phyloP scores from a whole-genome alignment of 2,113 vertebrate species.

The Zapornia atra region DNA sequence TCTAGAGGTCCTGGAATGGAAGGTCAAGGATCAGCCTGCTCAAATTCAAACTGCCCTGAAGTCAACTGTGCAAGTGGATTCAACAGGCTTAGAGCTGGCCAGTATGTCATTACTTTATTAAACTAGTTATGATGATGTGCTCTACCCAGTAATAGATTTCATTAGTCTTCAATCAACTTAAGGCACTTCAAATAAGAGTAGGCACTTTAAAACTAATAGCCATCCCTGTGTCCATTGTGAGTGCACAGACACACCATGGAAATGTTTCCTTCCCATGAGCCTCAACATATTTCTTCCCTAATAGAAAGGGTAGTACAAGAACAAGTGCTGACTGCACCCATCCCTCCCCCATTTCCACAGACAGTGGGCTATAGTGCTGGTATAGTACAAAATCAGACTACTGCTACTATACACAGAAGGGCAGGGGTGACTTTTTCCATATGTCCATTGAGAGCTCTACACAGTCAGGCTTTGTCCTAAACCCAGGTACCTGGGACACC shows the following conservation, averaged over 20 bases:
- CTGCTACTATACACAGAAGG: not conserved
- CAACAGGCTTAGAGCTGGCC: not conserved
- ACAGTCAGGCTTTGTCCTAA: not conserved
- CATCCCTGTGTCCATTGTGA: not conserved
- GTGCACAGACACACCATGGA: not conserved
- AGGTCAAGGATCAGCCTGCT: not conserved
- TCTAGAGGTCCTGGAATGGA: not conserved
- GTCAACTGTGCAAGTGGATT: not conserved
- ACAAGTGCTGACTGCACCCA: not conserved
- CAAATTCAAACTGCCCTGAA: not conserved
- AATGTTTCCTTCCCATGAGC: not conserved
- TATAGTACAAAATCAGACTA: not conserved
- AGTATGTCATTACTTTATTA: not conserved
- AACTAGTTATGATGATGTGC: not conserved
- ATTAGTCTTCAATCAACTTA: slow-evolving; percentile 9
- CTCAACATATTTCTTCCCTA: not conserved
- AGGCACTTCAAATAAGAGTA: not conserved
- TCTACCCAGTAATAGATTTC: slow-evolving; percentile 21
- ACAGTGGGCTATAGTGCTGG: not conserved
- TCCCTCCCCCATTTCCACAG: not conserved
- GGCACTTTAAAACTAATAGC: slow-evolving; percentile 18
- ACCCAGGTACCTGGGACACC: not conserved
- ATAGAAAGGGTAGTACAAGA: not conserved
- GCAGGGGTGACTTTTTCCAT: not conserved
- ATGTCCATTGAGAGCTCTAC: not conserved